Percentiles rank a stretch among this genome's conserved stretches.
These are phyloP conservation scores for Coturnix japonica DNA, from an alignment of 2,113 vertebrate genomes.

Conservation along the genomic window DNA sequence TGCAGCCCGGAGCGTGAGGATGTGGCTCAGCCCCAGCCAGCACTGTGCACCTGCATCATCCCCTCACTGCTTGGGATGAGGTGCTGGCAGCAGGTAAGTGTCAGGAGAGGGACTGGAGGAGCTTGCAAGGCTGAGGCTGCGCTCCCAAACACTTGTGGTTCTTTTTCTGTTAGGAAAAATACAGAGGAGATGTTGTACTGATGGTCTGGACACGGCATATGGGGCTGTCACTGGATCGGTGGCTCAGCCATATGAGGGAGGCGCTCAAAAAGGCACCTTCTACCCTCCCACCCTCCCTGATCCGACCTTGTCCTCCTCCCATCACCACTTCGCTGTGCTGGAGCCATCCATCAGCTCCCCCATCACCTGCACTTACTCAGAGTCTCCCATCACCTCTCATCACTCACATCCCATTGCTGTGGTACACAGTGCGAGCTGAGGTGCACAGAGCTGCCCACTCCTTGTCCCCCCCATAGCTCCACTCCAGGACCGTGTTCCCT, in stretches of 20 bases:
- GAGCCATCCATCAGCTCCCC: neutral
- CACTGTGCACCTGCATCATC: neutral
- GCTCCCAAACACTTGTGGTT: neutral
- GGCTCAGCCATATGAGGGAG: neutral
- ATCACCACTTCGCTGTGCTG: neutral
- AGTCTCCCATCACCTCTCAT: neutral
- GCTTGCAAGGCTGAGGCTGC: neutral
- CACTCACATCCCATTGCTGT: fast-evolving
- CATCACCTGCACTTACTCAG: neutral
- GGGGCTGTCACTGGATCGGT: neutral
- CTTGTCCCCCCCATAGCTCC: fast-evolving
- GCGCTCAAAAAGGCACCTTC: neutral
- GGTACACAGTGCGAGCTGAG: fast-evolving
- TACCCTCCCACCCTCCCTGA: neutral
- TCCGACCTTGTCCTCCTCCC: neutral
- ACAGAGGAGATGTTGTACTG: neutral
- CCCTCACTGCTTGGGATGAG: neutral
- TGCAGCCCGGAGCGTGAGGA: neutral
- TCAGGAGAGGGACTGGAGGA: neutral
- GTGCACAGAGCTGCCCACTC: neutral
- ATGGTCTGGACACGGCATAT: neutral
- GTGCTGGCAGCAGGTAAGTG: neutral
- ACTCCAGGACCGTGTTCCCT: neutral
- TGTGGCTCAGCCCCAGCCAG: neutral
- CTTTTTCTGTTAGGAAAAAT: neutral